Evolutionary conservation across 2,797 vertebrate genomes (phyloP).

Genomic region (Hippoglossus hippoglossus): DNA sequence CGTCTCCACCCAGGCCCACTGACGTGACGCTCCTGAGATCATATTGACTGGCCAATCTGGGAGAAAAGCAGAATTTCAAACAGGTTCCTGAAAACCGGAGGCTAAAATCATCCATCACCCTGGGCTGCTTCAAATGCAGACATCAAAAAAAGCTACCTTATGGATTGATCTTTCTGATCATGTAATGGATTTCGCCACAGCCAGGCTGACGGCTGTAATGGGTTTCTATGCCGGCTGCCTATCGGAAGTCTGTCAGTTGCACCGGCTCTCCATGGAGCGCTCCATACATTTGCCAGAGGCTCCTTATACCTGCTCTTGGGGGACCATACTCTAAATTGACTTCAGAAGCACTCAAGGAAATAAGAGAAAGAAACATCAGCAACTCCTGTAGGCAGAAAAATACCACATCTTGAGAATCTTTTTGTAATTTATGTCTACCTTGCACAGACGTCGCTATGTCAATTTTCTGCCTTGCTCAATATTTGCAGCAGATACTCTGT

Average conservation of each 20-base stretch:
- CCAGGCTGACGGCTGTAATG: slow-evolving; percentile 73
- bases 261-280: slow-evolving; percentile 52
- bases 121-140: slow-evolving; percentile 79
- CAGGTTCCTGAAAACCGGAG: slow-evolving; percentile 72
- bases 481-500: not conserved
- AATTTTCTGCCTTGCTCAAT: slow-evolving; percentile 24
- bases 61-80: slow-evolving; percentile 72
- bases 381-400: slow-evolving; percentile 51
- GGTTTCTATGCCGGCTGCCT: slow-evolving; percentile 66
- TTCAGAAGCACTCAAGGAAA: slow-evolving; percentile 66
- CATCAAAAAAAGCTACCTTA: slow-evolving; percentile 75
- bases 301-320: slow-evolving; percentile 55
- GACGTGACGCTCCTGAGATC: slow-evolving; percentile 53
- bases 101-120: slow-evolving; percentile 78
- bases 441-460: slow-evolving; percentile 11
- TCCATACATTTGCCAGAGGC: slow-evolving; percentile 66
- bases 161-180: slow-evolving; percentile 82
- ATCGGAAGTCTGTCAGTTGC: slow-evolving; percentile 68
- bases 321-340: slow-evolving; percentile 67
- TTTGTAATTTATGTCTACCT: slow-evolving; percentile 26
- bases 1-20: slow-evolving; percentile 17
- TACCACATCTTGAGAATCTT: slow-evolving; percentile 31
- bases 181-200: slow-evolving; percentile 74
- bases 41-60: slow-evolving; percentile 66
- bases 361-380: slow-evolving; percentile 60